A percentile compares a stretch with the other conserved stretches of the same genome.
Conservation (phyloP, 2,113 vertebrate genomes). For the Oxygymnocypris stewartii region DNA sequence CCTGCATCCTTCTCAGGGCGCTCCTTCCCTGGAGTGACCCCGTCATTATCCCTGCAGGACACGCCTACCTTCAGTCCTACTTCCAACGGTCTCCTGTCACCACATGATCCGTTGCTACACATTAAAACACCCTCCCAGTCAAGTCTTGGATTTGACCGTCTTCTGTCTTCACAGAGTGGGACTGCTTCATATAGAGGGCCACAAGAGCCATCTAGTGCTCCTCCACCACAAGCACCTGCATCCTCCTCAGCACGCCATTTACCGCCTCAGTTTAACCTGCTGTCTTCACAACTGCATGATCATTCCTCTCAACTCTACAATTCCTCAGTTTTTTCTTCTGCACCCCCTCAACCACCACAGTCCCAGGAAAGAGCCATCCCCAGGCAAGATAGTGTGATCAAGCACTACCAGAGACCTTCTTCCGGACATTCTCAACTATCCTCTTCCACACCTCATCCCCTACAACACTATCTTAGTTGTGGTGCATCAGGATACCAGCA, state of each 20-base stretch:
- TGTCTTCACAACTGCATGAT: constrained; percentile 82
- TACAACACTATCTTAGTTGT: constrained; percentile 86
- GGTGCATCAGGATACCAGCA: constrained; percentile 83
- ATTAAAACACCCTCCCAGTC: constrained; percentile 77
- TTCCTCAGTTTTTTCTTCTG: constrained; percentile 80
- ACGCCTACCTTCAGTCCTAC: constrained; percentile 84
- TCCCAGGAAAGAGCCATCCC: constrained; percentile 78
- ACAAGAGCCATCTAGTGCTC: constrained; percentile 66
- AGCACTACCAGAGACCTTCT: constrained; percentile 86
- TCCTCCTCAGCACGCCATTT: constrained; percentile 77
- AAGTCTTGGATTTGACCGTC: constrained; percentile 74
- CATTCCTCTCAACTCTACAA: constrained; percentile 84
- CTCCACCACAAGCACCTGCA: constrained; percentile 71
- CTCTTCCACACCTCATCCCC: constrained; percentile 73
- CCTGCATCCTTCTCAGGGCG: constrained; percentile 87
- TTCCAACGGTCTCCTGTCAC: constrained; percentile 82
- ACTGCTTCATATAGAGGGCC: constrained; percentile 68
- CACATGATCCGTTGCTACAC: constrained; percentile 82
- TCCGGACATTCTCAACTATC: constrained; percentile 75
- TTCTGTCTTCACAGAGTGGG: constrained; percentile 73
- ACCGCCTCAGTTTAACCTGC: constrained; percentile 84
- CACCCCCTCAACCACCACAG: constrained; percentile 70
- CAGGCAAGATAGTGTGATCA: constrained; percentile 88
- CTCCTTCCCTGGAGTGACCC: constrained; percentile 81
- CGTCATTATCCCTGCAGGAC: constrained; percentile 86